Conservation (phyloP, 2,113 vertebrate species). For the Ammodytes dubius region DNA sequence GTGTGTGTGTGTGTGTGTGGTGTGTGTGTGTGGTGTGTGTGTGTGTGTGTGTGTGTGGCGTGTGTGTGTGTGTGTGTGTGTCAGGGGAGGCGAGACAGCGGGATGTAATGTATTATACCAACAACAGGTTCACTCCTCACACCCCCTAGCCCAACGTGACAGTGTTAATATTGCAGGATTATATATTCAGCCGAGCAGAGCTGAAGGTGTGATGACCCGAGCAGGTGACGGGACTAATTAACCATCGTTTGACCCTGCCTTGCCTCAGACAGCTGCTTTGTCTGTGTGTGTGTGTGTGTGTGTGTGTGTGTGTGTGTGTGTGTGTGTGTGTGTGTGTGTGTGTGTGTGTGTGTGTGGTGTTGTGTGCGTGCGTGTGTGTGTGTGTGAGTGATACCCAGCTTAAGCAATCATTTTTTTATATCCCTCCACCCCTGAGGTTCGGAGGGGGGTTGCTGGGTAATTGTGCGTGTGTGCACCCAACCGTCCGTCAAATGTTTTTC, state of each 20-base stretch:
- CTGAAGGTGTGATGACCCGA: constrained; percentile 80
- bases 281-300: constrained; percentile 32
- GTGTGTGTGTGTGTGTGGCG: constrained; percentile 40
- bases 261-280: constrained; percentile 77
- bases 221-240: constrained; percentile 82
- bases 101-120: constrained; percentile 71
- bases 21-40: constrained; percentile 45
- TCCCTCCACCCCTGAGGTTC: constrained; percentile 41
- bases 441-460: constrained; percentile 50
- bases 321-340: constrained; percentile 39
- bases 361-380: constrained; percentile 31
- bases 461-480: constrained; percentile 54
- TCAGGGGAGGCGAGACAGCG: constrained; percentile 55
- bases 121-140: constrained; percentile 78
- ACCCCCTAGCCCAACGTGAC: constrained; percentile 61
- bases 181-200: constrained; percentile 73
- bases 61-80: constrained; percentile 40
- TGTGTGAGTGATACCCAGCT: constrained; percentile 21
- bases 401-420: constrained; percentile 52
- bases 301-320: constrained; percentile 32
- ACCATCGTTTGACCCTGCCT: constrained; percentile 79
- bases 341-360: constrained; percentile 37
- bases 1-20: constrained; percentile 48
- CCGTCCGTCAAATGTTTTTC: constrained; percentile 69
- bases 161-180: constrained; percentile 78